These are phyloP conservation scores for Chlorodrepanis virens DNA, from an alignment of 2,113 vertebrate species.

Conservation along the genomic window DNA sequence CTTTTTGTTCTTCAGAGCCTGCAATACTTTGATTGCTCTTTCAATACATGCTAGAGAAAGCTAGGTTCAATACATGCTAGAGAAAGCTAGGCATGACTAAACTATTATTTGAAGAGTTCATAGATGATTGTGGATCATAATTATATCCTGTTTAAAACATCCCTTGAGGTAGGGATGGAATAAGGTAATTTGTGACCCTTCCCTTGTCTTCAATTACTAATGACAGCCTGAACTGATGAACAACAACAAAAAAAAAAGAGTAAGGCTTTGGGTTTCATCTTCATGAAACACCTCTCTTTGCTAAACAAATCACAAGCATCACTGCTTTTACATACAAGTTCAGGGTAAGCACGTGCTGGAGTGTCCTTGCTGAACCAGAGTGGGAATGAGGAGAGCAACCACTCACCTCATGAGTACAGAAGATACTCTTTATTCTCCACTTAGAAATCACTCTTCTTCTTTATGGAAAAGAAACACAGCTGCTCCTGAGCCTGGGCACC, in stretches of 20 bases:
- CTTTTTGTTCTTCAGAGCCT: background rate
- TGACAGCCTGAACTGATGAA: background rate
- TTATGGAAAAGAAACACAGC: background rate
- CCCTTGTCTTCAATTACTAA: background rate
- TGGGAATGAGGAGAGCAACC: background rate
- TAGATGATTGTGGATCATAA: background rate
- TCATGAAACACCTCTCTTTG: background rate
- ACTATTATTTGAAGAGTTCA: background rate
- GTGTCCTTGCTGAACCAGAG: background rate
- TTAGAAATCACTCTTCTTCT: background rate
- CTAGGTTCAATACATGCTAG: background rate
- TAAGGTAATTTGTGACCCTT: background rate
- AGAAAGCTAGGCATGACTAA: background rate
- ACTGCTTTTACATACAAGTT: background rate
- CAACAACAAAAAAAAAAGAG: background rate
- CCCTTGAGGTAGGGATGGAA: background rate
- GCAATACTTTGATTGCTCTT: background rate
- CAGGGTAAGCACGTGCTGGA: background rate
- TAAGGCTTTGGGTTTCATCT: background rate
- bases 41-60: background rate
- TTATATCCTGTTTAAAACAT: background rate
- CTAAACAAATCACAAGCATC: background rate
- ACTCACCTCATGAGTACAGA: rapidly evolving
- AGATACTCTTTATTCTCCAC: background rate
- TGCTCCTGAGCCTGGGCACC: background rate